Percentiles rank a stretch among this genome's conserved stretches.
phyloP scores from a whole-genome alignment of 2,797 vertebrate species.

The Parauchenoglanis ngamensis region DNA sequence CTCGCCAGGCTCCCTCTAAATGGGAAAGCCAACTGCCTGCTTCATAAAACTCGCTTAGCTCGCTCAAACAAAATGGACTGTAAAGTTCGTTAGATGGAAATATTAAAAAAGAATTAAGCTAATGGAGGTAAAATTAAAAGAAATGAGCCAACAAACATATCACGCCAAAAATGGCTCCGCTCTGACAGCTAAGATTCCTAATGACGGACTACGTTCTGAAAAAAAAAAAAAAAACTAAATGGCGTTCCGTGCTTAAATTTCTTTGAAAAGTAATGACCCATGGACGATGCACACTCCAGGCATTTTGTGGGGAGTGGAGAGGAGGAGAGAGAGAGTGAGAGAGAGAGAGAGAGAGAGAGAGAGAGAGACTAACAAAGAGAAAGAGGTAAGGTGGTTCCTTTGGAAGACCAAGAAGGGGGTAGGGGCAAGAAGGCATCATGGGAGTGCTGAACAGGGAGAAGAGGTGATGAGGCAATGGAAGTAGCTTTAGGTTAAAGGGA shows the following conservation, averaged over 20 bases:
- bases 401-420: constrained; percentile 24
- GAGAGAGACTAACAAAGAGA: constrained; percentile 93
- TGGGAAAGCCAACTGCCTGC: constrained; percentile 98
- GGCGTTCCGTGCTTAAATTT: constrained; percentile 98
- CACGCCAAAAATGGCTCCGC: constrained; percentile 98
- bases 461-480: not conserved
- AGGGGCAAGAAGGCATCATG: not conserved
- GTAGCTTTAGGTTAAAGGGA: constrained; percentile 9
- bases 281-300: constrained; percentile 97
- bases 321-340: constrained; percentile 79
- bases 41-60: constrained; percentile 99
- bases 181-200: constrained; percentile 99
- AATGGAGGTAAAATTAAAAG: constrained; percentile 99
- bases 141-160: constrained; percentile 99
- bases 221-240: constrained; percentile 88
- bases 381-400: constrained; percentile 84
- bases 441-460: not conserved
- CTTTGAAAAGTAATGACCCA: constrained; percentile 99
- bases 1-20: constrained; percentile 84
- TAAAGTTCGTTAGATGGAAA: constrained; percentile 99
- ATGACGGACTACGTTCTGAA: constrained; percentile 97
- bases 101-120: constrained; percentile 99
- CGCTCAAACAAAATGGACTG: constrained; percentile 99
- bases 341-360: constrained; percentile 72
- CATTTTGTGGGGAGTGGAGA: constrained; percentile 75